Evolutionary conservation across 2,888 invertebrate species (phyloP).

Genomic region (Chrysopilus asiliformis): DNA sequence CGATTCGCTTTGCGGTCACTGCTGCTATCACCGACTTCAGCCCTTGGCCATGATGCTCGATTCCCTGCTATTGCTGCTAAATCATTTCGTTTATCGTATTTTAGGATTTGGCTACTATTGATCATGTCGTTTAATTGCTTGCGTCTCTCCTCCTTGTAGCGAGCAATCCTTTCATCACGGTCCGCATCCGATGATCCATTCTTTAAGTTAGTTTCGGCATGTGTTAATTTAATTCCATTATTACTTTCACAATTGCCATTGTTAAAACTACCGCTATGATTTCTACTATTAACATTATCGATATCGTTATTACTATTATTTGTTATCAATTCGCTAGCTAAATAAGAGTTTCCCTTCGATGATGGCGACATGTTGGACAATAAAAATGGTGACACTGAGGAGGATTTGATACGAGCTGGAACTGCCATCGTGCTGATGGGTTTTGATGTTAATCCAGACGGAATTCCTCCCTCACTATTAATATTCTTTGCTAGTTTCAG

Average conservation of each 20-base stretch:
- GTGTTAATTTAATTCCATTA: conserved; percentile 4
- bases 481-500: too few species aligned
- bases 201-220: background rate
- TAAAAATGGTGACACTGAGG: background rate
- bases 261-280: too few species aligned
- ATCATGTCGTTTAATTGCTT: too few species aligned
- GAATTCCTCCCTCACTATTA: background rate
- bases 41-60: background rate
- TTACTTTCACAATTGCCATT: too few species aligned
- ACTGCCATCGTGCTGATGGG: background rate
- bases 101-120: too few species aligned
- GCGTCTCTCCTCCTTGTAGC: conserved; percentile 59
- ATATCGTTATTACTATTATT: conserved; percentile 10
- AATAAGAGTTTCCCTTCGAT: conserved; percentile 11
- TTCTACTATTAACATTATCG: conserved; percentile 23
- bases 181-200: conserved; percentile 22
- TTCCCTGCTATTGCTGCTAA: background rate
- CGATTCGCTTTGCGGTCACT: conserved; percentile 6
- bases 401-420: background rate
- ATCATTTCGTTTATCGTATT: too few species aligned
- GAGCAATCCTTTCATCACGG: conserved; percentile 50
- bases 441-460: background rate
- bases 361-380: background rate
- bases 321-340: conserved; percentile 14
- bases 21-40: conserved; percentile 4